Evolutionary conservation across 2,888 invertebrate genomes (phyloP), one percentile per base, ranked within the genome.

Genomic region (Clunio marinus): DNA sequence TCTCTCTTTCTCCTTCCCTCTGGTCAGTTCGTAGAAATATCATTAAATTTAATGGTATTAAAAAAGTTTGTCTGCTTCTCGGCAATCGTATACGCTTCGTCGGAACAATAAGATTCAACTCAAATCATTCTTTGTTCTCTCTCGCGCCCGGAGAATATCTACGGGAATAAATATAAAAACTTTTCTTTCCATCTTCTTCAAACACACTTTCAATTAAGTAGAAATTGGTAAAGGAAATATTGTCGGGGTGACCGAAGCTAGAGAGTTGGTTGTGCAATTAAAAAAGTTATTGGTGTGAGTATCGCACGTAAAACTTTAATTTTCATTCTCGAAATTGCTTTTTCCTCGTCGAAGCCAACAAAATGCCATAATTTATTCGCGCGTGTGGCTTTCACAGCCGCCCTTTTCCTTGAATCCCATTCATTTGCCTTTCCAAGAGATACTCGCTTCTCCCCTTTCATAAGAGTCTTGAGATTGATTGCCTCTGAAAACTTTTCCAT

Each of bases 1-100:
- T 3, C n/a, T n/a, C n/a, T n/a, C n/a, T n/a, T n/a, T n/a, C n/a
- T 41, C 10, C 41, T n/a, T 3, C 7, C n/a, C 10, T 17, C 17
- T 51, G 51, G 51, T 51, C 51, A 51, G 51, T 10, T n/a, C 41
- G 2, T 8, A 51, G 22, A 51, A 58, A 58, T 27, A 58, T 58
- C 57, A 58, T 58, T 58, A 58, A 58, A 27, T 58, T 58, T 58
- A 58, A 58, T 58, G 57, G 57, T 58, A 58, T 58, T 58, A 58
- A 25, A 58, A 57, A 51, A 51, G 51, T 51, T 51, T 51, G 51
- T 51, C 51, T 51, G 51, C 22, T 17, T 22, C 17, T 51, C n/a
- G 4, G 45, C 51, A 17, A 51, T 17, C 3, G n/a, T 51, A 15
- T 5, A 13, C n/a, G 41, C 41, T 10, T 51, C 15, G 41, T n/a